Percentiles rank a stretch among this genome's conserved stretches.
These are phyloP conservation scores for Latrodectus geometricus DNA, from an alignment of 1,140 invertebrate species.

Conservation along the genomic window DNA sequence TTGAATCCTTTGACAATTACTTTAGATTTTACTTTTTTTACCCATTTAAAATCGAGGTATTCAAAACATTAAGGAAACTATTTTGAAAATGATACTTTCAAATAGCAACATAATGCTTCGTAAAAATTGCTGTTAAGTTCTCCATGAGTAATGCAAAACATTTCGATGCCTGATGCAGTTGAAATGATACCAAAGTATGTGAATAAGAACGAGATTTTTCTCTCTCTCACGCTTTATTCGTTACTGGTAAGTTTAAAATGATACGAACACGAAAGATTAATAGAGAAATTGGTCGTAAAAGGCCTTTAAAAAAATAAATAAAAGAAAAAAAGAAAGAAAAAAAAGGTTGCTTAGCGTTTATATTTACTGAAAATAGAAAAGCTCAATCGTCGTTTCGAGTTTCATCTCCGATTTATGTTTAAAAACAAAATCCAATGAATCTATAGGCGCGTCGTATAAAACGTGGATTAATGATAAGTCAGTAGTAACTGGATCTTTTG, in stretches of 20 bases:
- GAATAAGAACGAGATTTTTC: background rate
- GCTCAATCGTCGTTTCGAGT: slow-evolving; percentile 16
- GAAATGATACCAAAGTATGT: background rate
- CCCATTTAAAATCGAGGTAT: no score
- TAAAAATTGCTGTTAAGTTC: no score
- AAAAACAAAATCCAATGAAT: slow-evolving; percentile 32
- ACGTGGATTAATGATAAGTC: slow-evolving; percentile 54
- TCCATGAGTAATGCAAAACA: background rate
- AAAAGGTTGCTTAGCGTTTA: slow-evolving; percentile 41
- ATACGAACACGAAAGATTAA: slow-evolving; percentile 50
- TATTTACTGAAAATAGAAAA: slow-evolving; percentile 43
- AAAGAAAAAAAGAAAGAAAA: no score
- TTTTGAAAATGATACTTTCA: no score
- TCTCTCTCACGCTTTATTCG: slow-evolving; percentile 2
- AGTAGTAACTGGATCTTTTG: slow-evolving; percentile 50
- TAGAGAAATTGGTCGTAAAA: slow-evolving; percentile 54
- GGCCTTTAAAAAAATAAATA: slow-evolving; percentile 25
- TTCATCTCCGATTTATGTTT: slow-evolving; percentile 8
- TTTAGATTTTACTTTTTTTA: no score
- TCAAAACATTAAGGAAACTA: no score
- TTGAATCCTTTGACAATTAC: no score
- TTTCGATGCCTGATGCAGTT: background rate
- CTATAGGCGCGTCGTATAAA: slow-evolving; percentile 43
- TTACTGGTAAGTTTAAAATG: slow-evolving; percentile 17
- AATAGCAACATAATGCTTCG: no score